Percentiles rank a stretch among this genome's conserved stretches.
Conservation (phyloP, 2,888 invertebrate genomes). For the Stegophylla sp. region DNA sequence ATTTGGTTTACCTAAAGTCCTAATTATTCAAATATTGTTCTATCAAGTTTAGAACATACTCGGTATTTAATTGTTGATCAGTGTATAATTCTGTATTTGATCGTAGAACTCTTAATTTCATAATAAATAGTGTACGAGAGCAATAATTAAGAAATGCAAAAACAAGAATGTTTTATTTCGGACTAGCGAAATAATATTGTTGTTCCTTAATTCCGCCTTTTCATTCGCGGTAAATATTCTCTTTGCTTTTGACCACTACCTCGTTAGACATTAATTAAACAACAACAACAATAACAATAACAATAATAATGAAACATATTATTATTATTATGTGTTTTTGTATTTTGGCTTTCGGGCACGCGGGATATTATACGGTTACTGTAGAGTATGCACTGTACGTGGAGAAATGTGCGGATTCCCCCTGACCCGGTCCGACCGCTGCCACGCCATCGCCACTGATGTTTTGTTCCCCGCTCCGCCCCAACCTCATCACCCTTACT, state of each 20-base stretch:
- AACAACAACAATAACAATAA: conserved; percentile 18
- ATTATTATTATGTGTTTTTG: conserved; percentile 3
- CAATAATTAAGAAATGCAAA: too few species aligned
- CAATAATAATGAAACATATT: neutral
- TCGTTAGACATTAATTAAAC: neutral
- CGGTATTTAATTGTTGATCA: too few species aligned
- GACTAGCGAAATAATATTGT: conserved; percentile 13
- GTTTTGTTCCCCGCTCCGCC: conserved; percentile 15
- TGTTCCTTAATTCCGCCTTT: conserved; percentile 25
- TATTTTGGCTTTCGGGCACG: conserved; percentile 15
- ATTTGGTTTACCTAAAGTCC: neutral
- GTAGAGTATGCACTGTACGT: conserved; percentile 54
- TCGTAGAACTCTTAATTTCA: neutral
- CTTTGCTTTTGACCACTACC: neutral
- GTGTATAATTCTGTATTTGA: too few species aligned
- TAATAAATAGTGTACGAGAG: neutral
- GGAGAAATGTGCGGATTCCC: conserved; percentile 59
- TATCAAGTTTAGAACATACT: too few species aligned
- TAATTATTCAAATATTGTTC: too few species aligned
- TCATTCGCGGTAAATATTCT: neutral
- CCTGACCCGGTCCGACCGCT: conserved; percentile 18
- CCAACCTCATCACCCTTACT: conserved; percentile 1
- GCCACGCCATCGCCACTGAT: neutral
- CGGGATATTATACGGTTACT: conserved; percentile 47
- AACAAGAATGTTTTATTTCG: neutral